Percentiles rank a stretch among this genome's conserved stretches.
Conservation (phyloP, 2,113 vertebrate genomes). For the Rhinolophus sinicus region DNA sequence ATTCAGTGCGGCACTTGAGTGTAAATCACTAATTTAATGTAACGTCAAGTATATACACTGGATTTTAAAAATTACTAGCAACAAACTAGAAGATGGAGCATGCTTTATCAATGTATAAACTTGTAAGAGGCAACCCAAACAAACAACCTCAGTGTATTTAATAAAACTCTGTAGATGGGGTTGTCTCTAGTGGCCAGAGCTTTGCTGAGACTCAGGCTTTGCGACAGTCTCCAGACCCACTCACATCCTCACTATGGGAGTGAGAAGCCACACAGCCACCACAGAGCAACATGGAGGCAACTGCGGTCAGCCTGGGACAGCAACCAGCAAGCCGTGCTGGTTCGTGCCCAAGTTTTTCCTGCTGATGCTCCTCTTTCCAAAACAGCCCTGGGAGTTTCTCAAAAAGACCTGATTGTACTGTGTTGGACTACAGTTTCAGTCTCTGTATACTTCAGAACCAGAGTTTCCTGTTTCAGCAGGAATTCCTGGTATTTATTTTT, state of each 20-base stretch:
- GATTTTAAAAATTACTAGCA: neutral
- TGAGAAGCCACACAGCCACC: neutral
- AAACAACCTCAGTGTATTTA: neutral
- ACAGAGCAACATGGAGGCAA: neutral
- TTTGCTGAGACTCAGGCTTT: neutral
- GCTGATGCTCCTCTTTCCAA: slow-evolving; percentile 19
- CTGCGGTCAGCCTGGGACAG: neutral
- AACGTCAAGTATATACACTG: neutral
- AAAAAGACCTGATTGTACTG: slow-evolving; percentile 39
- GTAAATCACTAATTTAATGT: slow-evolving; percentile 2
- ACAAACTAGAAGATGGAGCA: neutral
- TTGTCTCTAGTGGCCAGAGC: rapidly evolving
- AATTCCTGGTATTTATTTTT: slow-evolving; percentile 68
- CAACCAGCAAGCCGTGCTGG: neutral
- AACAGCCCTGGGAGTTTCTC: slow-evolving; percentile 40
- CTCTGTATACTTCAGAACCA: slow-evolving; percentile 30
- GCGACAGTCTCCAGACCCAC: neutral
- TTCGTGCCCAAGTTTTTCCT: neutral
- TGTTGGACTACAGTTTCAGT: slow-evolving; percentile 45
- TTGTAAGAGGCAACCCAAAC: neutral
- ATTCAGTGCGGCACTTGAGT: neutral
- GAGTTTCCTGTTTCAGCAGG: slow-evolving; percentile 60
- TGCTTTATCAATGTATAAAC: neutral
- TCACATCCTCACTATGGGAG: neutral
- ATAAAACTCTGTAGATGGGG: neutral